Conservation (phyloP, 2,113 vertebrate genomes). For the Sylvietta virens region DNA sequence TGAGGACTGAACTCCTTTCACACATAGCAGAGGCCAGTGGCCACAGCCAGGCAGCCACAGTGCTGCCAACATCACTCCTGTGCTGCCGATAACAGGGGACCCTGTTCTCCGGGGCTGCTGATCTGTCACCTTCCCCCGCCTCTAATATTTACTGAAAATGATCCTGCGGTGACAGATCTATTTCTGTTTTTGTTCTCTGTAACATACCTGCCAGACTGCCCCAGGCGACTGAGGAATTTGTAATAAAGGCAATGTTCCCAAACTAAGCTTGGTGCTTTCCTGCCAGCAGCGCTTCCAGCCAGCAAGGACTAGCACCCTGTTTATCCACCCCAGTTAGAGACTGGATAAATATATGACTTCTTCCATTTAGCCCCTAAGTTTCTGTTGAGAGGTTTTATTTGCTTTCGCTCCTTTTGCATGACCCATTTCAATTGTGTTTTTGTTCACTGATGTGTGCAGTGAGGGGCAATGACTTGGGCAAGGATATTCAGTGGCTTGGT, state of each 20-base stretch:
- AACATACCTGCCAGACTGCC: slow-evolving; percentile 37
- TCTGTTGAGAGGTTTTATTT: background rate
- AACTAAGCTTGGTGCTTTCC: background rate
- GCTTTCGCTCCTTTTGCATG: background rate
- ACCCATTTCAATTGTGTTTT: rapidly evolving
- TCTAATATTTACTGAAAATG: slow-evolving; percentile 33
- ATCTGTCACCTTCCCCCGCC: background rate
- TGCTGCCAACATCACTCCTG: background rate
- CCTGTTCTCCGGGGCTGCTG: background rate
- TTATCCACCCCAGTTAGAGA: background rate
- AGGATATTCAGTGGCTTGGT: background rate
- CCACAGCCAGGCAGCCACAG: rapidly evolving
- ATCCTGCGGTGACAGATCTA: slow-evolving; percentile 13
- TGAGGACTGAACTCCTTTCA: background rate
- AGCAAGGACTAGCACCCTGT: background rate
- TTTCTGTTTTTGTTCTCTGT: slow-evolving; percentile 42
- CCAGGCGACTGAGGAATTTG: background rate
- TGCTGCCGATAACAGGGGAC: background rate
- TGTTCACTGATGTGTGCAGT: background rate
- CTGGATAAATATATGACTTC: background rate
- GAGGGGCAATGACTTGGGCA: background rate
- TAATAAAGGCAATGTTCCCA: slow-evolving; percentile 39
- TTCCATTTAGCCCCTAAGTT: background rate
- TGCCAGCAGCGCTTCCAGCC: background rate
- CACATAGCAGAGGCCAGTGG: background rate